Percentiles rank a stretch among this genome's conserved stretches.
Conservation (phyloP, 2,113 vertebrate species). For the Herpetotheres cachinnans region DNA sequence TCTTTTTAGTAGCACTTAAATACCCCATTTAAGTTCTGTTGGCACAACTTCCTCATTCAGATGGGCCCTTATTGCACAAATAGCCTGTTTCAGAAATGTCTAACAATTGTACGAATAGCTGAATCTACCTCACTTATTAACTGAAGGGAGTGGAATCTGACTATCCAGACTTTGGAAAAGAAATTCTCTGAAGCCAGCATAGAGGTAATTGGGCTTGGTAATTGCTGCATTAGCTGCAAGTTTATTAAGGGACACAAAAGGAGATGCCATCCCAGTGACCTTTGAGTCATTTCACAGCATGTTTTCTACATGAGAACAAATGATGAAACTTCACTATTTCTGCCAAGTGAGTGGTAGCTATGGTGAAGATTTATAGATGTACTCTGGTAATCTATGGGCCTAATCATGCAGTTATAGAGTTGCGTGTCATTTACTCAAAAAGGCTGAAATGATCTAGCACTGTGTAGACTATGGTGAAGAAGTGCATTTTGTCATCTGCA, state of each 20-base stretch:
- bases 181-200: conserved; percentile 17
- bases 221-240: conserved; percentile 50
- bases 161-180: not conserved
- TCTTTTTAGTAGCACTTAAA: not conserved
- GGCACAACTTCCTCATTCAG: not conserved
- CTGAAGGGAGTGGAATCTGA: not conserved
- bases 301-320: conserved; percentile 41
- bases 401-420: conserved; percentile 53
- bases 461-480: conserved; percentile 25
- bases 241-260: conserved; percentile 47
- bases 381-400: conserved; percentile 54
- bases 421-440: conserved; percentile 31
- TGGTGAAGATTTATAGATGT: conserved; percentile 56
- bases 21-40: not conserved
- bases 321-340: conserved; percentile 35
- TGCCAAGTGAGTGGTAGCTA: conserved; percentile 30
- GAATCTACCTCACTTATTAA: not conserved
- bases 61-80: not conserved
- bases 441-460: conserved; percentile 57
- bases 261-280: conserved; percentile 34
- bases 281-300: conserved; percentile 34
- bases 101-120: not conserved
- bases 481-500: conserved; percentile 63
- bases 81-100: not conserved
- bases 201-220: conserved; percentile 48